Evolutionary conservation across 2,888 invertebrate genomes (phyloP), one percentile per base, ranked within the genome.

Genomic region (Leucozona laternaria): DNA sequence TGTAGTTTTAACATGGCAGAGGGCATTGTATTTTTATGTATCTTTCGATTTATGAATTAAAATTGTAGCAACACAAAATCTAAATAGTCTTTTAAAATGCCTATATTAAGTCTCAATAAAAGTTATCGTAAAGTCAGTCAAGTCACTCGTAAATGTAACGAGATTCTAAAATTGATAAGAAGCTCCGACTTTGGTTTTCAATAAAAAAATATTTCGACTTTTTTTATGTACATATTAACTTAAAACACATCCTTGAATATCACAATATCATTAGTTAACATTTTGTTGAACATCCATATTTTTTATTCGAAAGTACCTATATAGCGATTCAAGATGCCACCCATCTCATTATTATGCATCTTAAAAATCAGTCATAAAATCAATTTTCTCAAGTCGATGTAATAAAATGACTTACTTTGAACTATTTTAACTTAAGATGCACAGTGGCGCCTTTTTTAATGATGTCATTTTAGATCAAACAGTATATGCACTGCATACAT

Each of bases 371-470:
- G 66, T 48, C 66, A 48, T 66, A 20, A 66, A 66, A 48, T 34
- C 31, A 48, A 66, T 64, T 64, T 20, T 15, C 43, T 62, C 17
- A 45, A 43, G 15, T 20, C 25, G 6, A 31, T 31, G 28, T 28
- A 34, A 31, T 48, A 31, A 31, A 48, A 48, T 31, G 31, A 2
- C 25, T 31, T 48, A 34, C 31, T 31, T 66, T 48, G 13, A 22
- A 62, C 22, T 40, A 45, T 22, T 25, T 25, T 0, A 13, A 22
- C 22, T 20, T 31, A 15, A 66, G 34, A 48, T 48, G 48, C 31
- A 48, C 66, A 66, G 66, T 66, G 66, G 66, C 66, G 66, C 66
- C 66, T 48, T 48, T 20, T 34, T 66, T 31, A 66, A 66, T 34
- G 66, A 66, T 66, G 48, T 48, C 34, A 34, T 48, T 48, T 48